These are phyloP conservation scores for Euphydryas editha DNA, from an alignment of 2,888 invertebrate genomes.

Conservation along the genomic window DNA sequence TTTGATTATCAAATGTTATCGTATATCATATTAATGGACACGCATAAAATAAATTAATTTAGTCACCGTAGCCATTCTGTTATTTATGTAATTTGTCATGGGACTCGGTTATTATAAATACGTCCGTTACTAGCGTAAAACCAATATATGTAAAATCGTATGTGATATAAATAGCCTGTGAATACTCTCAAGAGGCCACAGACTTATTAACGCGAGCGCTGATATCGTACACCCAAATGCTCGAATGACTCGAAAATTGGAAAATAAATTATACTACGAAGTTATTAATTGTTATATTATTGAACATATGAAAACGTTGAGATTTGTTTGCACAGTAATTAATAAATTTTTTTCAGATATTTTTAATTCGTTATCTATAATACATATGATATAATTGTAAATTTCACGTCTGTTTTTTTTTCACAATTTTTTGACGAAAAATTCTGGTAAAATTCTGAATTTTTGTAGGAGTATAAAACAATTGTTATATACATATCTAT, in stretches of 20 bases:
- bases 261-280: slow-evolving; percentile 18
- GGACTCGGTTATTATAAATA: slow-evolving; percentile 23
- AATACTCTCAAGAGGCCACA: slow-evolving; percentile 30
- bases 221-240: slow-evolving; percentile 33
- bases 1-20: background rate
- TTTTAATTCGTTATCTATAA: no score
- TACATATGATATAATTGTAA: no score
- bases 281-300: background rate
- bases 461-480: no score
- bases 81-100: slow-evolving; percentile 10
- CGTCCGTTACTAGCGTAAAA: slow-evolving; percentile 13
- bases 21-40: background rate
- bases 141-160: no score
- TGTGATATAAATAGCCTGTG: slow-evolving; percentile 26
- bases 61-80: background rate
- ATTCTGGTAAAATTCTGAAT: no score
- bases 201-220: slow-evolving; percentile 31
- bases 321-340: background rate
- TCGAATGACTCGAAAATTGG: slow-evolving; percentile 28
- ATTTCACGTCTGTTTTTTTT: no score
- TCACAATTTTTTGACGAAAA: no score
- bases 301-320: background rate
- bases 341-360: no score
- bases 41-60: slow-evolving; percentile 9
- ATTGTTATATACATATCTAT: no score